A percentile compares a stretch with the other conserved stretches of the same genome.
These are phyloP conservation scores for Trichechus manatus DNA, from an alignment of 2,113 vertebrate genomes.

Conservation along the genomic window DNA sequence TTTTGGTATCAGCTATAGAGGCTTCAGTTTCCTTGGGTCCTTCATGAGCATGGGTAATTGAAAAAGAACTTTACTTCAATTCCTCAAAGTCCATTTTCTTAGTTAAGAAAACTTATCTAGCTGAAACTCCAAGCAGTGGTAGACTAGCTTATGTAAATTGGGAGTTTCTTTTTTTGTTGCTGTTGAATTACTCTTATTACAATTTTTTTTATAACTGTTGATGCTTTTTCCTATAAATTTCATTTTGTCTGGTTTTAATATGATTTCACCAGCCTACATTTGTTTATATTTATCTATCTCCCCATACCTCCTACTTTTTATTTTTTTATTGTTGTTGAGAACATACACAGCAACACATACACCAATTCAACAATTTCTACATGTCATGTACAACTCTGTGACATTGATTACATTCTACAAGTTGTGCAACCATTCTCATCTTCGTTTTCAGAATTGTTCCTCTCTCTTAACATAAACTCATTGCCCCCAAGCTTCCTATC, in stretches of 20 bases:
- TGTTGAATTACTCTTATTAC: neutral
- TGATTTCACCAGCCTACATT: neutral
- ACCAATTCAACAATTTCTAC: too few species aligned
- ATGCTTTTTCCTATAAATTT: neutral
- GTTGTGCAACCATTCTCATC: too few species aligned
- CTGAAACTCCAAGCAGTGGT: neutral
- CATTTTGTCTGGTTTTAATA: neutral
- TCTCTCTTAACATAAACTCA: too few species aligned
- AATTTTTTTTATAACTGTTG: neutral
- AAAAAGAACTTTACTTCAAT: neutral
- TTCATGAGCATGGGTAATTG: neutral
- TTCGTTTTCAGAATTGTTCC: too few species aligned
- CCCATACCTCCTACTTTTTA: neutral
- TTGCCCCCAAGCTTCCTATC: too few species aligned
- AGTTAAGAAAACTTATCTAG: neutral
- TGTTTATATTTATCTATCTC: neutral
- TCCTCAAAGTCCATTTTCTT: neutral
- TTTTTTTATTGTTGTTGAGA: neutral
- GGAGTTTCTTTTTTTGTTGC: neutral
- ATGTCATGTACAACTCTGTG: too few species aligned
- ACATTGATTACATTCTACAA: too few species aligned
- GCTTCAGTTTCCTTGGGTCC: neutral
- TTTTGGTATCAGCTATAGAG: neutral
- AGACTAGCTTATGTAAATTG: neutral
- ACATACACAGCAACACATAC: too few species aligned